Conservation (phyloP, 1,140 invertebrate genomes). For the Heliconius congener region DNA sequence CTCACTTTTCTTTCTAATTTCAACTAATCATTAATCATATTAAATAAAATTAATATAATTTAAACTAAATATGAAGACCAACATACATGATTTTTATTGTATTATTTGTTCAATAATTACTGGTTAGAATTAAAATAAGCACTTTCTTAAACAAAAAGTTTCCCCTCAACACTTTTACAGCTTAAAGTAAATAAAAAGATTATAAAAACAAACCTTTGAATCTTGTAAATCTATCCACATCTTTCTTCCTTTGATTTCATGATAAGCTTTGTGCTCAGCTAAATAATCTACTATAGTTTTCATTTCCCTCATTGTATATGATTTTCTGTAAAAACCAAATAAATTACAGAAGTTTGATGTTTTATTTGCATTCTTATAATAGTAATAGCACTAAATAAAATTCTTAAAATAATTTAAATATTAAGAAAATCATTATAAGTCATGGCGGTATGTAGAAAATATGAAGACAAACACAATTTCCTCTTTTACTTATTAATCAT, state of each 20-base stretch:
- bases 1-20: no score
- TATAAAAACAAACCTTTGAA: conserved; percentile 49
- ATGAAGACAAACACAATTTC: neutral
- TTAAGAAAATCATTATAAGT: neutral
- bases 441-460: neutral
- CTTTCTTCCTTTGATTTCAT: conserved; percentile 63
- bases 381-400: no score
- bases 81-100: no score
- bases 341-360: neutral
- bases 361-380: no score
- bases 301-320: conserved; percentile 71
- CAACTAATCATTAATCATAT: no score
- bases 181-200: no score
- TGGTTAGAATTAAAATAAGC: no score
- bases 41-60: no score
- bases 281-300: conserved; percentile 70
- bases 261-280: conserved; percentile 55
- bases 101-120: no score
- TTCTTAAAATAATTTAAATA: neutral
- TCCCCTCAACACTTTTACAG: no score
- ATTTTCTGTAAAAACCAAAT: conserved; percentile 55
- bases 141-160: no score
- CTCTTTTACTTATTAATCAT: neutral
- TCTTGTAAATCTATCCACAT: conserved; percentile 71
- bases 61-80: no score